Base-by-base conservation (phyloP, 2,113 vertebrate genomes). In the Paratilapia polleni region DNA sequence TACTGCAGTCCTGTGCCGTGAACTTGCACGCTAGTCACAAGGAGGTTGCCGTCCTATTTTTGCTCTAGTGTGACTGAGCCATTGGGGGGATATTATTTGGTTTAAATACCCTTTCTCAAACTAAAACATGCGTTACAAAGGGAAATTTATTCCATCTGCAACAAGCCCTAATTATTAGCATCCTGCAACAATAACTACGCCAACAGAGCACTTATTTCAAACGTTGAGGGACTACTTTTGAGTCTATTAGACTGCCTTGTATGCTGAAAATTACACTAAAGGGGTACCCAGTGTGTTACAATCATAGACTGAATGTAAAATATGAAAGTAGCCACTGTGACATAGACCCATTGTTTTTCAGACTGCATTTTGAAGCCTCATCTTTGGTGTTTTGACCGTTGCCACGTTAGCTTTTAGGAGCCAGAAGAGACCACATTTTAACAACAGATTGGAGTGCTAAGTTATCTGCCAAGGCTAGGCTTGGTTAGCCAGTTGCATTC, bases 361-460 rank as follows among this genome's bases (percentile, higher is more conserved):
- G 6, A 13, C n/a, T 3, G 10, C 5, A 14, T 17, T 47, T 2
- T 0, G 63, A 68, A 47, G 63, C 38, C 38, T 17, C 63, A 2
- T 4, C 10, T 66, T 24, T 24, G 19, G n/a, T 66, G 63, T 26
- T 43, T 41, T 3, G 22, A 22, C 38, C 2, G 15, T 14, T 26
- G n/a, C 1, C 1, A 5, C 22, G 14, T 66, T 43, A 24, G 38
- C 63, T 43, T 66, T 43, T 6, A 26, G 2, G 22, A 43, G 22
- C 13, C 63, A 66, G n/a, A 17, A 2, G 43, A 17, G 38, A 41
- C 11, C 38, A 2, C 36, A 43, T n/a, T n/a, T n/a, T n/a, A n/a
- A n/a, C n/a, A n/a, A 24, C 22, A 43, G 63, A 66, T 2, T 0
- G 0, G 12, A n/a, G 2, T 66, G n/a, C n/a, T n/a, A n/a, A n/a